These are phyloP conservation scores for Peromyscus eremicus DNA, from an alignment of 2,797 vertebrate species.

Conservation along the genomic window DNA sequence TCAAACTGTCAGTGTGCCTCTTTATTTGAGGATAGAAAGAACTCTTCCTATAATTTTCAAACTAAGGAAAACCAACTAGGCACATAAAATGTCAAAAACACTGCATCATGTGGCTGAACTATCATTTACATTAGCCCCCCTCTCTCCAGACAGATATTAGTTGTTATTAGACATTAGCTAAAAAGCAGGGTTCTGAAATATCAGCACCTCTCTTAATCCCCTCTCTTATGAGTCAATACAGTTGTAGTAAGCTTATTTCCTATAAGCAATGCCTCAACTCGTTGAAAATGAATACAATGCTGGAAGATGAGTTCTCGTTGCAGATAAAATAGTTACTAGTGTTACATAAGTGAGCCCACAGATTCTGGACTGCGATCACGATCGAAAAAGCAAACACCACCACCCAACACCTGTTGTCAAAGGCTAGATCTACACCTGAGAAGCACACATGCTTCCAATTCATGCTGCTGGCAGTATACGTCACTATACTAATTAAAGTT, in stretches of 20 bases:
- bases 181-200: not conserved
- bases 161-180: not conserved
- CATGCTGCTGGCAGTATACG: not conserved
- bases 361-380: not conserved
- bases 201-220: not conserved
- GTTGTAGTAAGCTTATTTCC: not conserved
- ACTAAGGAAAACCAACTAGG: conserved; percentile 10
- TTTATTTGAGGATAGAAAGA: conserved; percentile 18
- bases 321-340: not conserved
- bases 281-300: not conserved
- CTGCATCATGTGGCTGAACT: not conserved
- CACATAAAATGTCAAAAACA: not conserved
- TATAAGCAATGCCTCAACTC: not conserved
- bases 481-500: not conserved
- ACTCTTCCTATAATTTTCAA: conserved; percentile 24
- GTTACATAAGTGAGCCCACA: not conserved
- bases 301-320: conserved; percentile 3
- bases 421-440: not conserved
- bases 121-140: not conserved
- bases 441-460: not conserved
- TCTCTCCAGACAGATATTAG: not conserved
- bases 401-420: not conserved
- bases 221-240: not conserved
- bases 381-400: not conserved
- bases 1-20: not conserved